Evolutionary conservation across 1,140 invertebrate genomes (phyloP).

Genomic region (Scylla paramamosain): DNA sequence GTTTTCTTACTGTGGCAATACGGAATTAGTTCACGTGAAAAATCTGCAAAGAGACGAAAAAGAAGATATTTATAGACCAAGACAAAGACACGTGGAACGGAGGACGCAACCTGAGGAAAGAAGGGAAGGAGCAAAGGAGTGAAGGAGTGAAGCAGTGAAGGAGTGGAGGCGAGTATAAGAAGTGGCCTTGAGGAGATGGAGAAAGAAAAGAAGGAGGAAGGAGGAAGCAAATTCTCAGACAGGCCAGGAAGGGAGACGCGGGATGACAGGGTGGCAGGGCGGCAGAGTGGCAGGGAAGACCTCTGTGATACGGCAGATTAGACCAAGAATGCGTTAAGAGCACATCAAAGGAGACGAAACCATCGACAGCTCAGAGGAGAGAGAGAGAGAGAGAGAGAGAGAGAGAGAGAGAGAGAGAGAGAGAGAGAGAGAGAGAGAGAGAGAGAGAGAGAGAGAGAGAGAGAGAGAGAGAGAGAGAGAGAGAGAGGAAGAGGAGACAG

Average conservation of each 20-base stretch:
- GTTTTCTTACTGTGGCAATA: too few relatives aligned
- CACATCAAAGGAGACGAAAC: background rate
- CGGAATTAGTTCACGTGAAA: background rate
- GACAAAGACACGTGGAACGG: background rate
- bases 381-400: background rate
- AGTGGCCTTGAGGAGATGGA: background rate
- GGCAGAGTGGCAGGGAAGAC: background rate
- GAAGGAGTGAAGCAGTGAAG: background rate
- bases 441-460: background rate
- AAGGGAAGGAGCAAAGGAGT: background rate
- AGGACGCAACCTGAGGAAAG: background rate
- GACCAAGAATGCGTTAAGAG: background rate
- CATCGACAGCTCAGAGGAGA: background rate
- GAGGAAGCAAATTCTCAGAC: background rate
- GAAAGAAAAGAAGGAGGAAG: background rate
- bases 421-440: constrained; percentile 10
- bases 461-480: background rate
- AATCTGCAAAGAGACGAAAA: background rate
- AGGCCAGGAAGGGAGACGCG: background rate
- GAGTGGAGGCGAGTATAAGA: background rate
- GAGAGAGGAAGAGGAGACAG: background rate
- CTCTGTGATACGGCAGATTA: background rate
- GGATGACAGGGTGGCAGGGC: background rate
- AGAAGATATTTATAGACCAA: background rate
- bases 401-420: background rate